Evolutionary conservation across 2,797 vertebrate species (phyloP).

Genomic region (Intellagama lesueurii): DNA sequence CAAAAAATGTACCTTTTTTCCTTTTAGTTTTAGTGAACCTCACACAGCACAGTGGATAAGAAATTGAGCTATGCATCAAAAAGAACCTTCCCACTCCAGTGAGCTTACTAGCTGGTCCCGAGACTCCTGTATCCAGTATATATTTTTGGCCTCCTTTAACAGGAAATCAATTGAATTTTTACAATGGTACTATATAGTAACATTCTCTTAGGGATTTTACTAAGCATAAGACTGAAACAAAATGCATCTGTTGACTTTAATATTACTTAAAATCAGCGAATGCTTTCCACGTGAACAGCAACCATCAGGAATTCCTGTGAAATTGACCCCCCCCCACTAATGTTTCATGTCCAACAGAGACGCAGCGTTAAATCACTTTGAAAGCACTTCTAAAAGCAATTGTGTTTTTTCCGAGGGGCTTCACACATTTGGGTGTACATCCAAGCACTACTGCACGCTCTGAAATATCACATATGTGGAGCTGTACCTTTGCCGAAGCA

Average conservation of each 20-base stretch:
- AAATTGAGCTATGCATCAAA: background rate
- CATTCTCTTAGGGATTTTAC: background rate
- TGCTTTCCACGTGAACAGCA: background rate
- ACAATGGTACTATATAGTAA: background rate
- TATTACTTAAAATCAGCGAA: constrained; percentile 4
- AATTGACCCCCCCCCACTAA: background rate
- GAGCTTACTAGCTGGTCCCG: background rate
- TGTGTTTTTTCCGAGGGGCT: background rate
- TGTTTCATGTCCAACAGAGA: constrained; percentile 12
- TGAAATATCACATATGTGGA: constrained; percentile 15
- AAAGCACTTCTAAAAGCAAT: constrained; percentile 39
- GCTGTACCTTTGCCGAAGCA: constrained; percentile 86
- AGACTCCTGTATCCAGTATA: background rate
- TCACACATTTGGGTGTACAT: constrained; percentile 27
- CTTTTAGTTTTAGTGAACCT: background rate
- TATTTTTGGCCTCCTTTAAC: background rate
- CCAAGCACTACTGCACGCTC: background rate
- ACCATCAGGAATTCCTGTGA: background rate
- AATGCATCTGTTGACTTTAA: constrained; percentile 10
- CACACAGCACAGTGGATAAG: background rate
- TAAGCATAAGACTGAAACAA: background rate
- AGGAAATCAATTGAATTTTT: background rate
- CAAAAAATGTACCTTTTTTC: background rate
- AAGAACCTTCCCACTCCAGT: background rate
- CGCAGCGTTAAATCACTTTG: constrained; percentile 19